Evolutionary conservation across 2,113 vertebrate species (phyloP), one percentile per base, ranked within the genome.

Genomic region (Rhipidura dahli): DNA sequence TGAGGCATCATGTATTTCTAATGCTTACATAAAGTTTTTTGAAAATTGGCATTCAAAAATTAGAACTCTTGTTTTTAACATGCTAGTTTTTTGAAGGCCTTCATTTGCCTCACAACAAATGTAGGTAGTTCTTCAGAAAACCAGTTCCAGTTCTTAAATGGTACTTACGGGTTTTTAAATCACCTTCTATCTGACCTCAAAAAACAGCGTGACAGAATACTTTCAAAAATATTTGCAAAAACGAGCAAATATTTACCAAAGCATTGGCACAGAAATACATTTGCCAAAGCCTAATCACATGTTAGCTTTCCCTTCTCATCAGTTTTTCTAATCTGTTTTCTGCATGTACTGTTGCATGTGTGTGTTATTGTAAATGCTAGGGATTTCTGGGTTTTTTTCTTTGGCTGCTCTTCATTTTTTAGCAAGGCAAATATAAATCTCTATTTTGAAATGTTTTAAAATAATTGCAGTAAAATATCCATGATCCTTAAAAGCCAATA

Each of bases 291-390:
- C 79, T 87, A 39, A 81, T 79, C 85, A 80, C 69, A 51, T 89
- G 60, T 95, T 95, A 64, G n/a, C 70, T 92, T 95, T 87, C 54
- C 73, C 81, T 78, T 95, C 42, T 93, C 96, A 93, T 94, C 71
- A 69, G 10, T 87, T 92, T 83, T 89, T 56, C 76, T 87, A 37
- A 82, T 44, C 68, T 91, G 85, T 91, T 75, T 91, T 90, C 56
- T 97, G 96, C 96, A 96, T 96, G 92, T 94, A 90, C 51, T 81
- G 71, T 95, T 93, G 94, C 94, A 96, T 95, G 83, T 96, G 39
- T 93, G 47, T 94, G 27, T 84, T 94, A 69, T 8, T 88, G 59
- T 94, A 90, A 94, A 87, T 83, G 85, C 79, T 86, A 81, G 72
- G 79, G 49, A 26, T 87, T 93, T 90, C 45, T 88, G 19, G 19